phyloP scores from a whole-genome alignment of 2,113 vertebrate species.

The Corythornis cristatus region DNA sequence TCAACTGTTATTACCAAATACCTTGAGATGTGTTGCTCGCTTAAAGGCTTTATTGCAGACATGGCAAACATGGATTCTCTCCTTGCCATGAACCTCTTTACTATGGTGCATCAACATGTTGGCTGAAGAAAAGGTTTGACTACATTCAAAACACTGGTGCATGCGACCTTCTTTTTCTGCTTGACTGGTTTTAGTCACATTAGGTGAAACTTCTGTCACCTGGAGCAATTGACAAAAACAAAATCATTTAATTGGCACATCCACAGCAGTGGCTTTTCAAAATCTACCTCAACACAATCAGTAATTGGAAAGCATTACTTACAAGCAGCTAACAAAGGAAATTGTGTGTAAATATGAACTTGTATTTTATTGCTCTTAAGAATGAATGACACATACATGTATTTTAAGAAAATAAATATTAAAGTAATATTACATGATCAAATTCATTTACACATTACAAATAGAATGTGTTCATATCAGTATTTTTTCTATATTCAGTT shows the following conservation, averaged over 20 bases:
- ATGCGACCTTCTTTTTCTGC: conserved; percentile 76
- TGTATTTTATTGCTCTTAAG: neutral
- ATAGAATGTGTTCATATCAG: accelerated
- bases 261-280: neutral
- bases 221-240: conserved; percentile 5
- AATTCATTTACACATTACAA: neutral
- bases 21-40: conserved; percentile 96
- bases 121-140: conserved; percentile 82
- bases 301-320: neutral
- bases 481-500: neutral
- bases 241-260: neutral
- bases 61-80: conserved; percentile 90
- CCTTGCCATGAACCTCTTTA: conserved; percentile 84
- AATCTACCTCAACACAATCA: neutral
- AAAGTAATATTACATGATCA: neutral
- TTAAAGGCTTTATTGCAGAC: conserved; percentile 96
- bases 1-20: conserved; percentile 56
- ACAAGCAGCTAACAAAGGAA: neutral
- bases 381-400: neutral
- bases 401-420: neutral
- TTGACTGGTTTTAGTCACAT: conserved; percentile 70
- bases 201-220: conserved; percentile 79
- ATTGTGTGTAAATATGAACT: neutral
- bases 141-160: conserved; percentile 91
- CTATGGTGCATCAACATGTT: conserved; percentile 86